Conservation (phyloP, 2,797 vertebrate species). For the Anguilla obscura region DNA sequence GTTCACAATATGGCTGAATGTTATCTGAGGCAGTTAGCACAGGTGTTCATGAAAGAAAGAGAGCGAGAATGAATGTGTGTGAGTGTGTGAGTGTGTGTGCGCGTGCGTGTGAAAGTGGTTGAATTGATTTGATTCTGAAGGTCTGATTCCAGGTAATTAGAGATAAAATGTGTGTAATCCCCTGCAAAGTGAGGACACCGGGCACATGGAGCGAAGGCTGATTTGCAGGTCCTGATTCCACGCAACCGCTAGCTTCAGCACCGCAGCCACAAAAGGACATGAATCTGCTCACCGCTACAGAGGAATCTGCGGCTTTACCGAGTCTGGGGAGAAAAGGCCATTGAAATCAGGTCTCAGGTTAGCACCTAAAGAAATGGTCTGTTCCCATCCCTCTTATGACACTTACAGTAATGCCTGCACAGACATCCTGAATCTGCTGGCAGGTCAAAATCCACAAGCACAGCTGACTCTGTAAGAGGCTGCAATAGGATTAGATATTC, state of each 20-base stretch:
- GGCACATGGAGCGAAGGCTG: neutral
- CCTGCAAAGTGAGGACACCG: neutral
- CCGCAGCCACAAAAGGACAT: slow-evolving; percentile 11
- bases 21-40: neutral
- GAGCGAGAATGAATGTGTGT: neutral
- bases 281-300: neutral
- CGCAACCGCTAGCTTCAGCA: neutral
- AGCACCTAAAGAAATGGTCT: neutral
- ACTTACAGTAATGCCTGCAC: slow-evolving; percentile 7
- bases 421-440: neutral
- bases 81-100: neutral
- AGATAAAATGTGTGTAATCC: neutral
- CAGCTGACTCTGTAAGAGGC: slow-evolving; percentile 3
- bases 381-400: neutral
- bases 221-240: neutral
- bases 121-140: neutral
- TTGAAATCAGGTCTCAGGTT: slow-evolving; percentile 17
- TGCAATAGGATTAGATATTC: slow-evolving; percentile 19
- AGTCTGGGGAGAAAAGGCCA: slow-evolving; percentile 20
- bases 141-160: neutral
- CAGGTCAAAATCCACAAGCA: slow-evolving; percentile 18
- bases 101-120: neutral
- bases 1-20: neutral
- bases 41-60: neutral
- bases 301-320: slow-evolving; percentile 12